These are phyloP conservation scores for Netelia inedita DNA, from an alignment of 2,888 invertebrate species.

Conservation along the genomic window DNA sequence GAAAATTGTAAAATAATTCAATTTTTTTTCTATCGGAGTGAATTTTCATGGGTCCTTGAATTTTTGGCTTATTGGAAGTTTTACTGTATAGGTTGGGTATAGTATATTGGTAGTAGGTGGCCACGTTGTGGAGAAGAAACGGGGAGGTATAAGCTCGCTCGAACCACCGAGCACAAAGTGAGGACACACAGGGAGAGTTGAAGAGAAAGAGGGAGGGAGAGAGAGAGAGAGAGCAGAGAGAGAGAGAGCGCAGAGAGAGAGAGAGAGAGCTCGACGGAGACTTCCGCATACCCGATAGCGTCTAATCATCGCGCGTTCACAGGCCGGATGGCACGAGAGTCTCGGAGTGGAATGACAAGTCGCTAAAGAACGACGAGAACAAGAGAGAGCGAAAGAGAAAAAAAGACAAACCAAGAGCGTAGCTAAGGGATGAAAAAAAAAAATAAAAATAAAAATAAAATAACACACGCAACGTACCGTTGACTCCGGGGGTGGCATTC, in stretches of 20 bases:
- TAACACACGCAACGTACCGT: conserved; percentile 4
- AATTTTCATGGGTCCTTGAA: not conserved
- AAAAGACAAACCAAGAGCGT: not conserved
- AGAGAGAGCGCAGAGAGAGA: conserved; percentile 29
- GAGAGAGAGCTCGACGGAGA: conserved; percentile 46
- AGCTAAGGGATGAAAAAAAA: conserved; percentile 29
- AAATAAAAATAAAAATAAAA: conserved; percentile 35
- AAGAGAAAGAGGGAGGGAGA: conserved; percentile 26
- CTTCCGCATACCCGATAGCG: conserved; percentile 66
- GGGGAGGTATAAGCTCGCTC: conserved; percentile 15
- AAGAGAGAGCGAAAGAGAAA: conserved; percentile 6
- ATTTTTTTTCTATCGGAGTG: not conserved
- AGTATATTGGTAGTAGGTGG: not conserved
- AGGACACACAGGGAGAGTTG: conserved; percentile 19
- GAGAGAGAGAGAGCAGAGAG: conserved; percentile 29
- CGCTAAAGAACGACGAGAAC: not conserved
- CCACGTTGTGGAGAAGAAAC: conserved; percentile 20
- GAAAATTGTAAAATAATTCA: not conserved
- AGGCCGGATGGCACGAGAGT: conserved; percentile 47
- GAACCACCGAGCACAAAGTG: conserved; percentile 46
- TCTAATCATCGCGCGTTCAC: conserved; percentile 62
- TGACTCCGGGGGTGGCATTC: conserved; percentile 44
- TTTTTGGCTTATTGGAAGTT: not conserved
- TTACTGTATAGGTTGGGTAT: not conserved
- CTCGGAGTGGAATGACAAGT: conserved; percentile 31